Conservation (phyloP, 2,113 vertebrate species). For the Tachycineta bicolor region DNA sequence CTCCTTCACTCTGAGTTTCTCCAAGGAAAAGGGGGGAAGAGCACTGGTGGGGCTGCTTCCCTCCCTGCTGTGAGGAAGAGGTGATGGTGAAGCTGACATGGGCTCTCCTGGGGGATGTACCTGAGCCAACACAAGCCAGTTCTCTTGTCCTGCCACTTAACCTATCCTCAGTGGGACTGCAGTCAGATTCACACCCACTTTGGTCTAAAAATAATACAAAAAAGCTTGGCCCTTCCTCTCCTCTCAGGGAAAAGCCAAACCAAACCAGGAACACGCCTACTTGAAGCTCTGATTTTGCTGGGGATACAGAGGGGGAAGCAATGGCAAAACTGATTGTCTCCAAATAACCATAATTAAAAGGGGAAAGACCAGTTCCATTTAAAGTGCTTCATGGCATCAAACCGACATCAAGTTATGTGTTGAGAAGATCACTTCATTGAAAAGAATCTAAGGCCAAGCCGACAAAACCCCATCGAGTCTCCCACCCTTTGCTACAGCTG, state of each 20-base stretch:
- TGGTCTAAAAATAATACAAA: neutral
- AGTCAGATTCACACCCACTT: neutral
- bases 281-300: neutral
- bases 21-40: neutral
- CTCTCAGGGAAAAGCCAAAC: neutral
- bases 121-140: neutral
- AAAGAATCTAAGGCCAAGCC: neutral
- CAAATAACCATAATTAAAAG: neutral
- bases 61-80: neutral
- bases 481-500: neutral
- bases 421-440: slow-evolving; percentile 43
- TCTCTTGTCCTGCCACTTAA: neutral
- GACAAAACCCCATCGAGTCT: neutral
- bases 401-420: neutral
- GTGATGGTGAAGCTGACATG: neutral
- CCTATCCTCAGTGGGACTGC: neutral
- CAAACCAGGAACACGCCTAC: neutral
- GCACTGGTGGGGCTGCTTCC: neutral
- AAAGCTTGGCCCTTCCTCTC: neutral
- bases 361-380: slow-evolving; percentile 8
- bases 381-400: slow-evolving; percentile 66
- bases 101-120: neutral
- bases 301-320: neutral
- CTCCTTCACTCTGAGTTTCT: neutral
- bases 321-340: slow-evolving; percentile 56